Conservation (phyloP, 2,113 vertebrate species). For the Rhinolophus sinicus region DNA sequence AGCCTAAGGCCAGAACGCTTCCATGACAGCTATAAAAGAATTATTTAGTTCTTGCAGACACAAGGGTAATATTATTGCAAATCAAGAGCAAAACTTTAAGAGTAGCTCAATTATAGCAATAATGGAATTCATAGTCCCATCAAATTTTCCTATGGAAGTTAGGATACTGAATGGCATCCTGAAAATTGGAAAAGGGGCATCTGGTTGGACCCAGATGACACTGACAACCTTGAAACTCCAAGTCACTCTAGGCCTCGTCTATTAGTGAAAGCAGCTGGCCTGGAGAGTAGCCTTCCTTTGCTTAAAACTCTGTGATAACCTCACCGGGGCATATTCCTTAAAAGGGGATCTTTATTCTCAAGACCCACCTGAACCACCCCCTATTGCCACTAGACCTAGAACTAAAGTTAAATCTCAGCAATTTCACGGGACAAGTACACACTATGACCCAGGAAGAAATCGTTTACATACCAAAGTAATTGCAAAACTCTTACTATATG, state of each 20-base stretch:
- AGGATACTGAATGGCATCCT: not conserved
- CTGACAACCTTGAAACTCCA: not conserved
- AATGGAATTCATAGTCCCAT: not conserved
- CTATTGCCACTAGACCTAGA: not conserved
- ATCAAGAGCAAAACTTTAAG: not conserved
- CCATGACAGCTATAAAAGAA: not conserved
- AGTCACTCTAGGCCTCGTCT: not conserved
- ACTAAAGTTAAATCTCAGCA: not conserved
- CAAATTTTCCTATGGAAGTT: not conserved
- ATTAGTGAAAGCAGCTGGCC: not conserved
- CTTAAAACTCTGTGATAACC: not conserved
- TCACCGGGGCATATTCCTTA: not conserved
- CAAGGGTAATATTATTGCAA: not conserved
- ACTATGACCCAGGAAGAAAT: not conserved
- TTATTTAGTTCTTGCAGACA: not conserved
- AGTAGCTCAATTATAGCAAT: not conserved
- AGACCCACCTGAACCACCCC: not conserved
- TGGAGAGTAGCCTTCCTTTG: not conserved
- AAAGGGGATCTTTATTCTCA: not conserved
- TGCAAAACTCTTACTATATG: not conserved
- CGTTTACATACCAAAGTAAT: not conserved
- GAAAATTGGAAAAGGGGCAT: not conserved
- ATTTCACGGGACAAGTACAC: not conserved
- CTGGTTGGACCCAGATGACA: not conserved
- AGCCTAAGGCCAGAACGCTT: not conserved